Conservation (phyloP, 1,140 invertebrate genomes). For the Drosophila sp. region DNA sequence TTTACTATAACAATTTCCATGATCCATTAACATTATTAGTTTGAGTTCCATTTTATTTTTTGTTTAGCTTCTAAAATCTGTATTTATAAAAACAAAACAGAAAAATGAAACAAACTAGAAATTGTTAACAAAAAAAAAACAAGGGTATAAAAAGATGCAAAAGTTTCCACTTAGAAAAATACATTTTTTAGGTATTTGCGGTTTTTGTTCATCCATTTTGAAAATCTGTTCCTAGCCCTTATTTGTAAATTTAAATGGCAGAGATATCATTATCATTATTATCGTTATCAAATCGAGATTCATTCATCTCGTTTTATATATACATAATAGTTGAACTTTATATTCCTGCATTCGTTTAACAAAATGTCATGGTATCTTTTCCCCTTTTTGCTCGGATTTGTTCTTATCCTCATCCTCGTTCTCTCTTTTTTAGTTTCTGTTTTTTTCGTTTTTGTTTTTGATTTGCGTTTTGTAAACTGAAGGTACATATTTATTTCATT, state of each 20-base stretch:
- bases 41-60: conserved; percentile 7
- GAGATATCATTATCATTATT: conserved; percentile 18
- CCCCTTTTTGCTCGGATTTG: conserved; percentile 14
- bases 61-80: conserved; percentile 17
- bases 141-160: conserved; percentile 13
- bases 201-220: conserved; percentile 6
- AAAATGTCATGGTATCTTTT: not conserved
- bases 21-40: conserved; percentile 14
- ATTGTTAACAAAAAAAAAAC: conserved; percentile 11
- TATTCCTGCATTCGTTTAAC: conserved; percentile 59
- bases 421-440: not conserved
- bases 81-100: conserved; percentile 7
- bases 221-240: conserved; percentile 35
- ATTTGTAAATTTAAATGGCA: conserved; percentile 57
- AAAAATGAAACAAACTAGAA: conserved; percentile 21
- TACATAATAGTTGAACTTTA: conserved; percentile 56
- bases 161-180: conserved; percentile 60
- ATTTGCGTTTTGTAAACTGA: conserved; percentile 75
- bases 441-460: conserved; percentile 25
- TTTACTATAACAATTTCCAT: conserved; percentile 4
- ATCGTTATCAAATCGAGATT: conserved; percentile 58
- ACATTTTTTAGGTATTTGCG: conserved; percentile 37
- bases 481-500: conserved; percentile 67
- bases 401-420: not conserved
- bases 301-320: conserved; percentile 25